Evolutionary conservation across 2,113 vertebrate genomes (phyloP).

Genomic region (Alligator mississippiensis): DNA sequence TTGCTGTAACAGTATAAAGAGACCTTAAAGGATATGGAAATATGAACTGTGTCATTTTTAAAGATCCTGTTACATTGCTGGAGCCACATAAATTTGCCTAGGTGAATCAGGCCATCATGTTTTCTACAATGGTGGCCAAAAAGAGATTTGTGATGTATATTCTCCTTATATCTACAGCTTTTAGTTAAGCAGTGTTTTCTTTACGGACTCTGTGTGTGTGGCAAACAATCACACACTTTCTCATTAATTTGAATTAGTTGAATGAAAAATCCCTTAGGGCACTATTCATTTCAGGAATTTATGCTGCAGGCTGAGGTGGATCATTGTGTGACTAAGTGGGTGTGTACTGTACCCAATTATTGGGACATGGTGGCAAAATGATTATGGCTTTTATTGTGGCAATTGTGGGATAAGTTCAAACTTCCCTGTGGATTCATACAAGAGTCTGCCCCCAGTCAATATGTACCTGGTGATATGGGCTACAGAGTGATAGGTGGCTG

Average conservation of each 20-base stretch:
- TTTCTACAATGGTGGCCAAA: background rate
- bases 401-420: too few species aligned
- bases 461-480: too few species aligned
- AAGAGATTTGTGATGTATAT: background rate
- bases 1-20: background rate
- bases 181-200: background rate
- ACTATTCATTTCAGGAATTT: background rate
- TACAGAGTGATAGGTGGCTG: too few species aligned
- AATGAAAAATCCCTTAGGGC: background rate
- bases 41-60: background rate
- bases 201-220: background rate
- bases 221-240: background rate
- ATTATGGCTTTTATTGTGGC: too few species aligned
- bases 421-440: too few species aligned
- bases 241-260: background rate
- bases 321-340: background rate
- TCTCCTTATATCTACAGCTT: background rate
- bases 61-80: background rate
- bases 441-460: too few species aligned
- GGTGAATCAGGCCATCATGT: background rate
- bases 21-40: background rate
- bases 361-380: too few species aligned
- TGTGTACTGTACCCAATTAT: background rate
- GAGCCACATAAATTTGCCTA: background rate
- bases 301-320: background rate